Percentiles rank a stretch among this genome's conserved stretches.
Evolutionary conservation across 2,797 vertebrate species (phyloP).

Genomic region (Micropoecilia bifurca): DNA sequence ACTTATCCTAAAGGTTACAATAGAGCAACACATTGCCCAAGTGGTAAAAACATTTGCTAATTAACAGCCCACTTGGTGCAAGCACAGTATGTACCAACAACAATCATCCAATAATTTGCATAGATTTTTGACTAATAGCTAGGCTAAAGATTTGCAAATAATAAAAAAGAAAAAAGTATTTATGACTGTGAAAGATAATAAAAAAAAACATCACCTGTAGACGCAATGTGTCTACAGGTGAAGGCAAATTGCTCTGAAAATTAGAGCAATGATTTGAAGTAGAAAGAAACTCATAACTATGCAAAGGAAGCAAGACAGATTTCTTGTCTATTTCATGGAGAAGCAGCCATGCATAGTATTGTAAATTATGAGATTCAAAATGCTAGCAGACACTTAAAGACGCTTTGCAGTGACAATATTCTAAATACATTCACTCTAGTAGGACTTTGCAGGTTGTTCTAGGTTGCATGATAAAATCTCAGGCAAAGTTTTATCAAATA

Average conservation of each 20-base stretch:
- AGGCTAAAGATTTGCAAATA: slow-evolving; percentile 18
- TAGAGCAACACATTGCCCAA: slow-evolving; percentile 7
- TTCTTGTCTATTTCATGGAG: slow-evolving; percentile 29
- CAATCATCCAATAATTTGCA: not conserved
- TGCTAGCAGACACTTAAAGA: slow-evolving; percentile 38
- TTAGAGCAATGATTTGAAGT: slow-evolving; percentile 18
- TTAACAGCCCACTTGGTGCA: not conserved
- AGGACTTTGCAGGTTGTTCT: slow-evolving; percentile 32
- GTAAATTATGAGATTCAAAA: slow-evolving; percentile 44
- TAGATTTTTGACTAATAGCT: slow-evolving; percentile 16
- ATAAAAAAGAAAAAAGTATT: slow-evolving; percentile 16
- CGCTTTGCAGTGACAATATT: slow-evolving; percentile 32
- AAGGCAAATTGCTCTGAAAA: slow-evolving; percentile 40
- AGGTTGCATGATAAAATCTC: slow-evolving; percentile 29
- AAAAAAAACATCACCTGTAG: slow-evolving; percentile 16
- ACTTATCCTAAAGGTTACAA: slow-evolving; percentile 24
- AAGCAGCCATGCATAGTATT: slow-evolving; percentile 34
- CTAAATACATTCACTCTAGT: slow-evolving; percentile 33
- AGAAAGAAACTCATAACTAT: slow-evolving; percentile 29
- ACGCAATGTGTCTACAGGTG: slow-evolving; percentile 41
- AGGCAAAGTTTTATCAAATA: slow-evolving; percentile 43
- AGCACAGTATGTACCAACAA: not conserved
- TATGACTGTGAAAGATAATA: slow-evolving; percentile 27
- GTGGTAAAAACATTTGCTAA: slow-evolving; percentile 11
- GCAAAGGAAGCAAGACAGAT: slow-evolving; percentile 5